Percentiles rank a stretch among this genome's conserved stretches.
Conservation (phyloP, 2,113 vertebrate species). For the Ginglymostoma cirratum region DNA sequence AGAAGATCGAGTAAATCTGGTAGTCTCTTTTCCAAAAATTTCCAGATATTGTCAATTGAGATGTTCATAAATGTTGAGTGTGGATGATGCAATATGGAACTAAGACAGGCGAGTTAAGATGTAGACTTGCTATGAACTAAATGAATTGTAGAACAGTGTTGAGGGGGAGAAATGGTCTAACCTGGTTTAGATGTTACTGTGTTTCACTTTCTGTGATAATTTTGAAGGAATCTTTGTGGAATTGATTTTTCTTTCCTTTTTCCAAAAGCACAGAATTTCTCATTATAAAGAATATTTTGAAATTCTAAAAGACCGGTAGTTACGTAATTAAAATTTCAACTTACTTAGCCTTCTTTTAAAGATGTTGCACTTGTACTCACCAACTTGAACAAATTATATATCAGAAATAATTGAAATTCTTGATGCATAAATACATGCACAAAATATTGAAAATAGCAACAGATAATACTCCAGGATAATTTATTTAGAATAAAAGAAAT, state of each 20-base stretch:
- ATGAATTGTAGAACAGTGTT: not conserved
- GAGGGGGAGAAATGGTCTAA: not conserved
- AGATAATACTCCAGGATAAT: not conserved
- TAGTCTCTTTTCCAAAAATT: not conserved
- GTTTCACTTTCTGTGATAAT: not conserved
- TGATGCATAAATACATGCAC: not conserved
- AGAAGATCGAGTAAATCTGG: not conserved
- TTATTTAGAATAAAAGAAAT: not conserved
- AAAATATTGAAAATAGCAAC: not conserved
- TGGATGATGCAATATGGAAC: not conserved
- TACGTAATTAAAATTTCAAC: not conserved
- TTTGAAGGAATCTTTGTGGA: not conserved
- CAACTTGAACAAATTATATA: not conserved
- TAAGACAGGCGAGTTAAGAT: not conserved
- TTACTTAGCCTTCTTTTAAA: not conserved
- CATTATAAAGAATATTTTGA: not conserved
- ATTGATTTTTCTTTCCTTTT: not conserved
- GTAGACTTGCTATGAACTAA: not conserved
- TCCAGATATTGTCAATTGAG: not conserved
- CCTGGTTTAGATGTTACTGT: not conserved
- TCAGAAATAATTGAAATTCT: not conserved
- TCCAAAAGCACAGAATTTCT: not conserved
- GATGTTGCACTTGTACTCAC: not conserved
- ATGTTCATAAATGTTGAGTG: not conserved
- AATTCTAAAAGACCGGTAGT: not conserved